Base-by-base conservation (phyloP, 2,113 vertebrate species). In the Megaceryle torquata region DNA sequence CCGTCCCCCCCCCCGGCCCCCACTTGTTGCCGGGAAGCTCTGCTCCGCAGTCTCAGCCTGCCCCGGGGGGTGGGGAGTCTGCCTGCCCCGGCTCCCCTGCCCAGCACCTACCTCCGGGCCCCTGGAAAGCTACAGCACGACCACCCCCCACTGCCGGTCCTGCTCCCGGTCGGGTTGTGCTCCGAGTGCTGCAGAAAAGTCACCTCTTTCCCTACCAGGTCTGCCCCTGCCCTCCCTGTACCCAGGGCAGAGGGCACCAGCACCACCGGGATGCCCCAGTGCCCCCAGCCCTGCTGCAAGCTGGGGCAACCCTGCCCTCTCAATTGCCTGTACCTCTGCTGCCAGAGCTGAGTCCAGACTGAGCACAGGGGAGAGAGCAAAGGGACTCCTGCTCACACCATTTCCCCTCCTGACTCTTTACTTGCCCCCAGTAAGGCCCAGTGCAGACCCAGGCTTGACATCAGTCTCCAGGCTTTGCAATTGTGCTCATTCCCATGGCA, bases 401-500 rank as follows among this genome's bases (percentile, higher is more conserved):
- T 15, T 28, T 60, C 74, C 78, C 72, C 26, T 77, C 17, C 75
- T 20, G 67, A 46, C 75, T 71, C 72, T 79, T 17, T 2, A 26
- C 37, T 37, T 69, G 88, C 60, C 81, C 82, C 94, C 70, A 4
- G 1, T 15, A 22, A 81, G 89, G 69, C 86, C 88, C 84, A 10
- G 71, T 44, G n/a, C 69, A 89, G 82, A 68, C 87, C 81, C 22
- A 93, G 78, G 76, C 84, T 96, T 77, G 95, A 96, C 95, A 96
- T 92, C 86, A 88, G 68, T 8, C 81, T 64, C 80, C 63, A 46
- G 93, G 76, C 86, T 92, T 51, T 51, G 91, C 82, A 50, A 78
- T 20, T 26, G 82, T 54, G 78, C 88, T 92, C 75, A 97, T 97
- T 96, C 92, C 96, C 96, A 97, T 97, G 90, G 95, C 95, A 97